Evolutionary conservation across 2,888 invertebrate species (phyloP), one percentile per base, ranked within the genome.

Genomic region (Mactromeris polynyma): DNA sequence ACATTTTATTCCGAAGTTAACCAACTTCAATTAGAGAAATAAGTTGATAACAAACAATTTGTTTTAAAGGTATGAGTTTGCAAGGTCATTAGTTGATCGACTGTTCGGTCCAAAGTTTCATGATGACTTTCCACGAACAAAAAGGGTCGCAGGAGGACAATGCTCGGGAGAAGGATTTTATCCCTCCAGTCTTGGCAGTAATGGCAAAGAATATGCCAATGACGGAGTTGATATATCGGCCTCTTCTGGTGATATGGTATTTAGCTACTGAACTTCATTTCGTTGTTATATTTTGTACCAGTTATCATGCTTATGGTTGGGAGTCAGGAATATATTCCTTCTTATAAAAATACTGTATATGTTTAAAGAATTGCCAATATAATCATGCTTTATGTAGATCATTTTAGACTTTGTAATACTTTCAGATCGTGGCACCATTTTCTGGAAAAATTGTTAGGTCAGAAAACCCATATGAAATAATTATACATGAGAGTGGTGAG

Each of bases 361-460:
- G 19, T 69, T 31, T 3, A 69, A 31, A 31, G 0, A 33, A 9
- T 31, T 31, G 14, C 31, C 4, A 2, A 69, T 33, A 31, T 9
- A 4, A 33, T 3, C 6, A n/a, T 31, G 26, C 4, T 26, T 33
- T 31, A 69, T 69, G 11, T n/a, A 33, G 7, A 31, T 33, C 2
- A n/a, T n/a, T n/a, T n/a, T n/a, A n/a, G n/a, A 33, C 36, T 17
- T 33, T 36, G 33, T 36, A 26, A 3, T 7, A 73, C 2, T 33
- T 87, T 36, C 84, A 94, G 94, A 77, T 94, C 69, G 90, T 93
- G 19, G 94, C 94, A 7, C 94, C 94, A 1, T 93, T 94, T 88
- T 84, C 90, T 46, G 94, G 94, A 9, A 81, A 31, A 21, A 83
- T 83, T 9, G 81, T 86, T 42, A 40, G 87, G n/a, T 85, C 90